Conservation (phyloP, 2,888 invertebrate genomes). For the Drosophila tanythrix region DNA sequence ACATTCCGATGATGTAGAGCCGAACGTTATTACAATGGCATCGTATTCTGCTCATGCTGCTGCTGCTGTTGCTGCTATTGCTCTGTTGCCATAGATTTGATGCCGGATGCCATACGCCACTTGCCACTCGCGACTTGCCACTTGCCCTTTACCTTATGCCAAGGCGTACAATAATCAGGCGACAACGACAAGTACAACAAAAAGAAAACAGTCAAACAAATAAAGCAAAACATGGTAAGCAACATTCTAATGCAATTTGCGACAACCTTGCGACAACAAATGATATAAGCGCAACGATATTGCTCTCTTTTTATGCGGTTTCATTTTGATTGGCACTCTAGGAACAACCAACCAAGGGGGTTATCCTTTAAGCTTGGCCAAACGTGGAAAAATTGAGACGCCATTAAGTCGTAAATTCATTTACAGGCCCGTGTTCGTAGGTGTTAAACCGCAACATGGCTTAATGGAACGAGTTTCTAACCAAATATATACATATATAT, state of each 20-base stretch:
- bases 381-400: conserved; percentile 33
- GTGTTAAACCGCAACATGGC: conserved; percentile 53
- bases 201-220: conserved; percentile 37
- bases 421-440: conserved; percentile 39
- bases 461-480: conserved; percentile 44
- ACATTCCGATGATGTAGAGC: conserved; percentile 33
- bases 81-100: conserved; percentile 29
- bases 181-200: conserved; percentile 36
- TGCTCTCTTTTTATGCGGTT: conserved; percentile 28
- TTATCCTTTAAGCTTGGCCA: conserved; percentile 14
- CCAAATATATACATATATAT: conserved; percentile 14
- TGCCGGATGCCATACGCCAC: conserved; percentile 23
- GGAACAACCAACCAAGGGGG: conserved; percentile 30
- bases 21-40: conserved; percentile 5
- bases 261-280: conserved; percentile 40
- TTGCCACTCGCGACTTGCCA: conserved; percentile 9
- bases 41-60: conserved; percentile 30
- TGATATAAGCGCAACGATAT: conserved; percentile 37
- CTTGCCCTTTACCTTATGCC: conserved; percentile 24
- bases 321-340: background rate
- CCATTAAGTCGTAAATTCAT: conserved; percentile 57
- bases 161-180: conserved; percentile 24
- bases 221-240: conserved; percentile 43
- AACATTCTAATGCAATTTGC: conserved; percentile 62
- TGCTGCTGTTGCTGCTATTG: background rate